Evolutionary conservation across 2,113 vertebrate genomes (phyloP).

Genomic region (Nothoprocta perdicaria): DNA sequence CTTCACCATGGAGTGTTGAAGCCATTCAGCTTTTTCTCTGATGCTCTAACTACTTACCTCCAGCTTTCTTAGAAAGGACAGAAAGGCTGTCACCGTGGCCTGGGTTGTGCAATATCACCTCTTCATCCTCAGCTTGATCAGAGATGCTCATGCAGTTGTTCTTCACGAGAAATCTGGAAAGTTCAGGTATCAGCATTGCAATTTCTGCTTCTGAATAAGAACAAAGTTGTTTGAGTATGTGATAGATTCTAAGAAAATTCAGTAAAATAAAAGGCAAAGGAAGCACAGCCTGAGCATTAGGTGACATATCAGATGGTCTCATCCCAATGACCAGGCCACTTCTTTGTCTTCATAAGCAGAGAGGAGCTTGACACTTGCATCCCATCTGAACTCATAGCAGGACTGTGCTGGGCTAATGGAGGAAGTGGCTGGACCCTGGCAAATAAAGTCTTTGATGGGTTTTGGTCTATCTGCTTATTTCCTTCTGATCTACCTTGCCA

Average conservation of each 20-base stretch:
- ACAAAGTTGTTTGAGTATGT: not conserved
- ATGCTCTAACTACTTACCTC: not conserved
- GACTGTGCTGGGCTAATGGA: not conserved
- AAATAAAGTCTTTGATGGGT: not conserved
- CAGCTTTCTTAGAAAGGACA: not conserved
- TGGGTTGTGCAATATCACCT: not conserved
- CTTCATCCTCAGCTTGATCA: not conserved
- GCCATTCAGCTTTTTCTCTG: not conserved
- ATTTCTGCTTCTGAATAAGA: not conserved
- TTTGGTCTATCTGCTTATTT: not conserved
- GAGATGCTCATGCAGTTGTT: not conserved
- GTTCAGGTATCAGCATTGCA: not conserved
- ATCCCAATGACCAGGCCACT: not conserved
- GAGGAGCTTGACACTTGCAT: not conserved
- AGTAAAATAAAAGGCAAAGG: not conserved
- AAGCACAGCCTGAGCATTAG: not conserved
- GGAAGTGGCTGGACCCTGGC: not conserved
- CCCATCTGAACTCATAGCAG: not conserved
- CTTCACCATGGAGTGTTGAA: fast-evolving
- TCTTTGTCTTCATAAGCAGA: not conserved
- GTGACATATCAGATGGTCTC: not conserved
- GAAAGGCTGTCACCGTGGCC: not conserved
- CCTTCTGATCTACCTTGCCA: not conserved
- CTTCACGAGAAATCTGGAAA: not conserved
- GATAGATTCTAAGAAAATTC: not conserved